Conservation (phyloP, 1,140 invertebrate species). For the Cotesia chilonis region DNA sequence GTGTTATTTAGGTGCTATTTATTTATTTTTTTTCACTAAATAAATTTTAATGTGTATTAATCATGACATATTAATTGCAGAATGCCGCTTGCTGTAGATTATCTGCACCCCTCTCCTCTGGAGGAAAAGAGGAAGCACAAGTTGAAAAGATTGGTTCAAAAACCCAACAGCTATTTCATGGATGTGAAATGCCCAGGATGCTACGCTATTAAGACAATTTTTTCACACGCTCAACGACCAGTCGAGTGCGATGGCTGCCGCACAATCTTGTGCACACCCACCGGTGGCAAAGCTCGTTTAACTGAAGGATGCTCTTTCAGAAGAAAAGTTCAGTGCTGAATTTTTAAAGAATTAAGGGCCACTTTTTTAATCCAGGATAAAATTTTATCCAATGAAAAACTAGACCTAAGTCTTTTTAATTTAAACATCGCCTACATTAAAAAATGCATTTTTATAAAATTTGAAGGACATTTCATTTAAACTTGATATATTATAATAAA, state of each 20-base stretch:
- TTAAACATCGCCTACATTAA: too few relatives aligned
- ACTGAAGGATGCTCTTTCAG: constrained; percentile 98
- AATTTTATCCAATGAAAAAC: too few relatives aligned
- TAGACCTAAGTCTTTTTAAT: too few relatives aligned
- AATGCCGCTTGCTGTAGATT: constrained; percentile 89
- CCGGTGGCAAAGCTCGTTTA: constrained; percentile 96
- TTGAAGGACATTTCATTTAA: too few relatives aligned
- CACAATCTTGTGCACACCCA: constrained; percentile 97
- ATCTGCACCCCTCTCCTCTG: constrained; percentile 91
- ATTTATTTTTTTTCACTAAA: too few relatives aligned
- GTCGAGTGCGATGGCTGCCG: constrained; percentile 98
- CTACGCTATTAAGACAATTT: constrained; percentile 99
- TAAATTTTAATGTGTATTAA: too few relatives aligned
- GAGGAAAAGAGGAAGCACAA: constrained; percentile 97
- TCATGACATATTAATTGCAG: constrained; percentile 69
- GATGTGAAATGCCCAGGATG: constrained; percentile 99
- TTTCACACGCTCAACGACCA: constrained; percentile 98
- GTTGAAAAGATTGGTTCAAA: constrained; percentile 96
- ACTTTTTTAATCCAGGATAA: too few relatives aligned
- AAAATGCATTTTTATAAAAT: too few relatives aligned
- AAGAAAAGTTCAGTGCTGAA: constrained; percentile 85
- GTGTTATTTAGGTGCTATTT: too few relatives aligned
- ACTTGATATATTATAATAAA: too few relatives aligned
- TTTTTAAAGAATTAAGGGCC: constrained; percentile 28
- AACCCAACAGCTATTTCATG: constrained; percentile 99